These are phyloP conservation scores for Calliopsis andreniformis DNA, from an alignment of 1,140 invertebrate species.

Conservation along the genomic window DNA sequence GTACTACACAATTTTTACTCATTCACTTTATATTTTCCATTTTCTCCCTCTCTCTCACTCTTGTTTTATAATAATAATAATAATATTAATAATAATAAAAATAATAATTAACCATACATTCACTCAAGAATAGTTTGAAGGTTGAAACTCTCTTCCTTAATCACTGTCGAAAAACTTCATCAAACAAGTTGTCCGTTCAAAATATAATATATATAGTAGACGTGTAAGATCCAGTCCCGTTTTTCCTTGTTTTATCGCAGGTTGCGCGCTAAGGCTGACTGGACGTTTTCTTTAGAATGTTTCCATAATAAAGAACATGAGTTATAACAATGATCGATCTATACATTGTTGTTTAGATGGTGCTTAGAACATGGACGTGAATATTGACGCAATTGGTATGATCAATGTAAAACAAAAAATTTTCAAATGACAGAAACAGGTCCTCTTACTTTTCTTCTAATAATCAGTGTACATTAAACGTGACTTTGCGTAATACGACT, in stretches of 20 bases:
- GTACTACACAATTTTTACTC: conserved; percentile 57
- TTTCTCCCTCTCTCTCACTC: conserved; percentile 31
- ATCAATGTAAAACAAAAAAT: conserved; percentile 46
- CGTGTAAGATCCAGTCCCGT: conserved; percentile 54
- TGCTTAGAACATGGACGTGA: conserved; percentile 44
- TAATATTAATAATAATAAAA: conserved; percentile 42
- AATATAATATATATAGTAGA: conserved; percentile 46
- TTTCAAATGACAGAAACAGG: conserved; percentile 31
- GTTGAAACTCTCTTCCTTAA: conserved; percentile 50
- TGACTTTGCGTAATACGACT: conserved; percentile 18
- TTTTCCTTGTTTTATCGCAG: conserved; percentile 31
- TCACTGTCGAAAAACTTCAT: conserved; percentile 51
- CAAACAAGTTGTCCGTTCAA: conserved; percentile 44
- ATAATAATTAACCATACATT: conserved; percentile 67
- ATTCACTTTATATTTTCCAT: conserved; percentile 48
- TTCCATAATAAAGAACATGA: conserved; percentile 40
- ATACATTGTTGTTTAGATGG: conserved; percentile 36
- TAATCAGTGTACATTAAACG: background rate
- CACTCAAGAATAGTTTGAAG: conserved; percentile 58
- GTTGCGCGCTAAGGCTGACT: conserved; percentile 47
- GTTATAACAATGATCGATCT: conserved; percentile 38
- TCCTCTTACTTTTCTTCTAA: conserved; percentile 14
- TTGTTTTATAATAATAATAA: conserved; percentile 36
- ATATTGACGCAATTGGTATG: conserved; percentile 44
- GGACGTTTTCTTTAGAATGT: conserved; percentile 46